Evolutionary conservation across 2,113 vertebrate species (phyloP), one percentile per base, ranked within the genome.

Genomic region (Petroica traversi): DNA sequence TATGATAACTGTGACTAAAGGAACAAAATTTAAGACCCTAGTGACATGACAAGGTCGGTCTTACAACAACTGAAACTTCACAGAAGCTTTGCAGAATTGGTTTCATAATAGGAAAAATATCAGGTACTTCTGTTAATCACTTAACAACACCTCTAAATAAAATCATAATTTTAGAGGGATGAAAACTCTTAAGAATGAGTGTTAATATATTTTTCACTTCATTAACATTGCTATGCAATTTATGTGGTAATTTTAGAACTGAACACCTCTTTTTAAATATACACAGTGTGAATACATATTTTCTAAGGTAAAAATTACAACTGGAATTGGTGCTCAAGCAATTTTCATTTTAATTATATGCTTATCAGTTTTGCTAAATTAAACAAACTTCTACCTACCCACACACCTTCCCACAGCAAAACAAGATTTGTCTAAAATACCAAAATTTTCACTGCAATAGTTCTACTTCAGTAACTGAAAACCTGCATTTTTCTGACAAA

Each of bases 21-120:
- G 41, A 90, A 92, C 16, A 94, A 76, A 79, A 90, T 64, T 76
- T 79, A 91, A 93, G 75, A 90, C 71, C 33, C 28, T 88, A 85
- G 63, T 69, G 34, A 77, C 66, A 90, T 13, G 33, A 89, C 19
- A 76, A 83, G 11, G 12, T 33, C 89, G 69, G 74, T 89, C 77
- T 85, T 64, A 79, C 9, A 76, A 17, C 10, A 74, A 19, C 33
- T 78, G 58, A 81, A 87, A 67, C 52, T 75, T 75, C 3, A 2
- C 55, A 57, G 14, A 74, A 6, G 68, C 17, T 75, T 61, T 45
- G 78, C 12, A 87, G 28, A 93, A 80, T 19, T 55, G 13, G 5
- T 38, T 93, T 69, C 23, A 26, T 23, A 63, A 80, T 23, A 14
- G 71, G 31, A 81, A 87, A 94, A 88, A 38, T 31, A 69, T 6